Conservation (phyloP, 2,888 invertebrate species). For the Blera fallax region DNA sequence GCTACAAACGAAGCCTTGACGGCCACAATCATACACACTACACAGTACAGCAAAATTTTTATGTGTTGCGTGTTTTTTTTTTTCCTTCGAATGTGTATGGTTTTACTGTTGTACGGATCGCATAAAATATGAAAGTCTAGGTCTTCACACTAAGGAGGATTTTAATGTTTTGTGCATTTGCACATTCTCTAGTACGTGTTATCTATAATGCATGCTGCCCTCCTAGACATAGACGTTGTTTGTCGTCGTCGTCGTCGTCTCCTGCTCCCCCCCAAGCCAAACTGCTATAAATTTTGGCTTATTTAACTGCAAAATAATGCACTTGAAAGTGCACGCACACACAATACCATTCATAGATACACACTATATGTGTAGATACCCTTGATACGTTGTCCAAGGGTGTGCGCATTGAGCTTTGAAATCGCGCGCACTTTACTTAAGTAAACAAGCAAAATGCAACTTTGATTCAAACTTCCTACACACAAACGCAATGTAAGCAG, state of each 20-base stretch:
- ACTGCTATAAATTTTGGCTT: slow-evolving; percentile 7
- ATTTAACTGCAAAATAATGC: slow-evolving; percentile 6
- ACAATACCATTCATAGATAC: background rate
- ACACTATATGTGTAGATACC: slow-evolving; percentile 15
- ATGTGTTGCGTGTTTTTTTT: slow-evolving; percentile 27
- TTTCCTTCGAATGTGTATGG: slow-evolving; percentile 23
- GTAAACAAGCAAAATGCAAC: slow-evolving; percentile 34
- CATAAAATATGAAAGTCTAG: slow-evolving; percentile 25
- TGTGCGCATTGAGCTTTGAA: slow-evolving; percentile 58
- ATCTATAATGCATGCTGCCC: slow-evolving; percentile 5
- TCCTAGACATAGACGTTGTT: background rate
- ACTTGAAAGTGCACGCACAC: slow-evolving; percentile 16
- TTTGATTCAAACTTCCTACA: slow-evolving; percentile 40
- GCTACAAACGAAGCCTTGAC: slow-evolving; percentile 43
- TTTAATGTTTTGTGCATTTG: background rate
- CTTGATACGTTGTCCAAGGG: slow-evolving; percentile 59
- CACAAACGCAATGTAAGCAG: slow-evolving; percentile 9
- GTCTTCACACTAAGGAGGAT: background rate
- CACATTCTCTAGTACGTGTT: background rate
- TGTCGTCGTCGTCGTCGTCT: background rate
- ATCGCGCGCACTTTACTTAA: slow-evolving; percentile 31
- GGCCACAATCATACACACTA: background rate
- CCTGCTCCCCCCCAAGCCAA: background rate
- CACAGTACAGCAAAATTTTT: slow-evolving; percentile 1
- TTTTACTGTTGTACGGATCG: slow-evolving; percentile 31